Percentiles rank a stretch among this genome's conserved stretches.
Conservation (phyloP, 2,797 vertebrate species). For the Pteropus rufus region DNA sequence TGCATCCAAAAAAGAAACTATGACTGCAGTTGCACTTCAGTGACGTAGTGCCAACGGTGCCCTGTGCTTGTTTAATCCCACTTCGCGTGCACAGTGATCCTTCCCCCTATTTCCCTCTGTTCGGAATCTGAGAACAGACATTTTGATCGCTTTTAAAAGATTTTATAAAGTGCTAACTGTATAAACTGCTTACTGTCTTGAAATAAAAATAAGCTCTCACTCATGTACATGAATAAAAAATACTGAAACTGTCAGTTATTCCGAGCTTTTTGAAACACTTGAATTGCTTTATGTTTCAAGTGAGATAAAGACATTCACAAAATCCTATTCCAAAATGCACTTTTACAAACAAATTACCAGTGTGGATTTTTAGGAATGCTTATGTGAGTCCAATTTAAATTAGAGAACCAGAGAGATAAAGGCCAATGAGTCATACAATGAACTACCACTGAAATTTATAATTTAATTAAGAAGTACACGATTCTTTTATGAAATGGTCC, state of each 20-base stretch:
- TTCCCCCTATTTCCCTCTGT: not conserved
- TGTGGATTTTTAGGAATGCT: conserved; percentile 16
- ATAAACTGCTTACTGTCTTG: conserved; percentile 19
- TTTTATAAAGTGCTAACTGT: conserved; percentile 38
- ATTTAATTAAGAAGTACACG: conserved; percentile 57
- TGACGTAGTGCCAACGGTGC: too few species aligned
- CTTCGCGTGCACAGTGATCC: not conserved
- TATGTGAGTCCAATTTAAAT: conserved; percentile 61
- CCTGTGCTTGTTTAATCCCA: not conserved
- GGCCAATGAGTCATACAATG: conserved; percentile 47
- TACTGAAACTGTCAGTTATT: not conserved
- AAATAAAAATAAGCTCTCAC: conserved; percentile 44
- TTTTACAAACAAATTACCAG: conserved; percentile 52
- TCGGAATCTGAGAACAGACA: conserved; percentile 12
- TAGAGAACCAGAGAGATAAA: conserved; percentile 63
- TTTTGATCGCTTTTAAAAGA: conserved; percentile 25
- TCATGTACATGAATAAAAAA: not conserved
- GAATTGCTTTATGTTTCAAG: conserved; percentile 51
- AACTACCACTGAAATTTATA: conserved; percentile 40
- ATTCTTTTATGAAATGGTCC: not conserved
- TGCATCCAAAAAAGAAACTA: not conserved
- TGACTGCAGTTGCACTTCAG: not conserved
- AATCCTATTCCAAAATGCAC: not conserved
- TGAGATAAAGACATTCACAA: conserved; percentile 63
- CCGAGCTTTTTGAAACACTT: conserved; percentile 15